Base-by-base conservation (phyloP, 2,113 vertebrate species). In the Noturus placidus region DNA sequence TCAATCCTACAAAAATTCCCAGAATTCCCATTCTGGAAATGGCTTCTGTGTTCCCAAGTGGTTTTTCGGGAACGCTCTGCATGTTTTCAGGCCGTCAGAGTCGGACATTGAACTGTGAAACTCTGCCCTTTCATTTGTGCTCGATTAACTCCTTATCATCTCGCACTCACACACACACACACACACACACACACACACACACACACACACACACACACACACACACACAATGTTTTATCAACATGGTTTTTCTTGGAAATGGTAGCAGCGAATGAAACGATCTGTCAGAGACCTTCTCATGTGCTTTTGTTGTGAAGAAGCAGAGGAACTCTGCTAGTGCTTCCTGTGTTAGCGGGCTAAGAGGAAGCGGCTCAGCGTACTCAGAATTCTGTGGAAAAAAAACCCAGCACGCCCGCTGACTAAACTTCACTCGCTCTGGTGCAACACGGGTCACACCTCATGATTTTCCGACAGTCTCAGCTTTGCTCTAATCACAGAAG, bases 201-300 rank as follows among this genome's bases (percentile, higher is more conserved):
- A 27, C n/a, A 50, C 74, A 76, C 72, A 46, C 78, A 42, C 79
- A 77, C 33, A 67, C 33, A 67, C 57, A 38, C 82, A 56, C 17
- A 20, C 6, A 52, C 67, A 74, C 22, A 59, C 20, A 11, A 14
- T 2, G 33, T 78, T 20, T 30, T 50, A 65, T 65, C 38, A 33
- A 19, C 70, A 52, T 38, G 22, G 15, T n/a, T 63, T 82, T 87
- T 87, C 86, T 82, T 72, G 86, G 86, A 87, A 82, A 61, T 59
- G 79, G 33, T n/a, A 42, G 77, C 22, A 0, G 52, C 4, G 25
- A 7, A 10, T 86, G 56, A 63, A 65, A 8, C 46, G 14, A 65
- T 38, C 56, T 61, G 30, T 86, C 74, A 78, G 42, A 67, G 42
- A 8, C 17, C 25, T 20, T 69, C 7, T 4, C 22, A n/a, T 79